Evolutionary conservation across 2,888 invertebrate species (phyloP).

Genomic region (Tillus elongatus): DNA sequence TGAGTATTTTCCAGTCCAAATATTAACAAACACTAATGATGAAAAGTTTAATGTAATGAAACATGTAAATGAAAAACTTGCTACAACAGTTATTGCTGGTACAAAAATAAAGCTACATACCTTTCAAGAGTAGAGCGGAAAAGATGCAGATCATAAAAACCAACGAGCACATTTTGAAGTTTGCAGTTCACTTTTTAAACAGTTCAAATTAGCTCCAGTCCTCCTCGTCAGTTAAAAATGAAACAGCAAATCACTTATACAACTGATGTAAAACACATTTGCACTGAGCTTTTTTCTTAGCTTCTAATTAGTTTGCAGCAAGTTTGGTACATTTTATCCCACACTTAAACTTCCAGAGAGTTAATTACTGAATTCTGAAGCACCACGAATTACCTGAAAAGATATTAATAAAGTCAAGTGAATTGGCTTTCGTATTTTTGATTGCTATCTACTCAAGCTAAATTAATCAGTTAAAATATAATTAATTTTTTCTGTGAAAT

Average conservation of each 20-base stretch:
- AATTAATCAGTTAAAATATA: too few species aligned
- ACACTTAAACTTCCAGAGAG: slow-evolving; percentile 16
- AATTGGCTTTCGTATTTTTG: slow-evolving; percentile 8
- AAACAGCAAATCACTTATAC: too few species aligned
- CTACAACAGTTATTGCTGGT: too few species aligned
- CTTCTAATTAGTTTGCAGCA: slow-evolving; percentile 17
- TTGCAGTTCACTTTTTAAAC: too few species aligned
- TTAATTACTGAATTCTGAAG: slow-evolving; percentile 14
- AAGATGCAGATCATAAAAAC: slow-evolving; percentile 12
- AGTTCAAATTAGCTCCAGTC: too few species aligned
- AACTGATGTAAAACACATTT: slow-evolving; percentile 19
- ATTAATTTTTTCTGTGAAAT: too few species aligned
- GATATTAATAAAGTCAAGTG: slow-evolving; percentile 13
- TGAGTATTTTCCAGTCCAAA: too few species aligned
- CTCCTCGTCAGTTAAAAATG: too few species aligned
- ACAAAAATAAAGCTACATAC: slow-evolving; percentile 13
- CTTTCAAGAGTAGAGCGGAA: slow-evolving; percentile 15
- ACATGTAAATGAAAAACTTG: too few species aligned
- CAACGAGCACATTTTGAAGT: slow-evolving; percentile 19
- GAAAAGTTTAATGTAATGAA: too few species aligned
- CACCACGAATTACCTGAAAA: slow-evolving; percentile 16
- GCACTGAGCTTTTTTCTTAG: slow-evolving; percentile 15
- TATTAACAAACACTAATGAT: too few species aligned
- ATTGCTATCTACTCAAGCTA: slow-evolving; percentile 2
- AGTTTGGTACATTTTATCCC: slow-evolving; percentile 17